phyloP scores from a whole-genome alignment of 2,888 invertebrate genomes.

The Synanthedon tipuliformis region DNA sequence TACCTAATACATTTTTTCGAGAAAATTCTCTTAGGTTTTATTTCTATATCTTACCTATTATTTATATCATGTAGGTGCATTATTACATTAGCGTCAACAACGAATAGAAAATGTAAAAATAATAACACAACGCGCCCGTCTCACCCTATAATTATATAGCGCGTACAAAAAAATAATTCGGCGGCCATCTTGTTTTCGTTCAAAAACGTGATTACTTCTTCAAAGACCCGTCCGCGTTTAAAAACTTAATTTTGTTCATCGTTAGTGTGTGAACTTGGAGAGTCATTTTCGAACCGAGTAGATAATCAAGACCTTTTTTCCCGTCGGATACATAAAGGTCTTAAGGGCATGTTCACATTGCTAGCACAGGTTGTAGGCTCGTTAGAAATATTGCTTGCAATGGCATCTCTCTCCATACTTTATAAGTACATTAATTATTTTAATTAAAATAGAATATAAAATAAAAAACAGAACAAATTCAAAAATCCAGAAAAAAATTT shows the following conservation, averaged over 20 bases:
- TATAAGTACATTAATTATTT: too few relatives aligned
- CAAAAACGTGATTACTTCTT: constrained; percentile 19
- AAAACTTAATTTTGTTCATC: constrained; percentile 44
- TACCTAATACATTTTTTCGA: too few relatives aligned
- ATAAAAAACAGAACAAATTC: too few relatives aligned
- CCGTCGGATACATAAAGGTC: not conserved
- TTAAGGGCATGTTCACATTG: not conserved
- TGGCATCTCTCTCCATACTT: too few relatives aligned
- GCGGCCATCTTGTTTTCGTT: constrained; percentile 27
- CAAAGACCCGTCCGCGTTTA: constrained; percentile 22
- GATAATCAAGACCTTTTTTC: not conserved
- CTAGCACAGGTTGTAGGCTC: too few relatives aligned
- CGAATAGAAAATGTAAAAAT: not conserved
- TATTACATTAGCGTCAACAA: not conserved
- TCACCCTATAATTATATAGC: constrained; percentile 26
- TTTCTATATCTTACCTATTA: too few relatives aligned
- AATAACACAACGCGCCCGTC: constrained; percentile 15
- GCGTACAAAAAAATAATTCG: constrained; percentile 18
- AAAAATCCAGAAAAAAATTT: too few relatives aligned
- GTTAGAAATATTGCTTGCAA: too few relatives aligned
- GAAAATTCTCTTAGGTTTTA: too few relatives aligned
- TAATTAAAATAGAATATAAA: too few relatives aligned
- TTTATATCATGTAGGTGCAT: too few relatives aligned
- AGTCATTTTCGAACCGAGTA: not conserved
- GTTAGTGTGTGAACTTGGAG: constrained; percentile 22